Base-by-base conservation (phyloP, 1,140 invertebrate species). In the Rhagoletis pomonella region DNA sequence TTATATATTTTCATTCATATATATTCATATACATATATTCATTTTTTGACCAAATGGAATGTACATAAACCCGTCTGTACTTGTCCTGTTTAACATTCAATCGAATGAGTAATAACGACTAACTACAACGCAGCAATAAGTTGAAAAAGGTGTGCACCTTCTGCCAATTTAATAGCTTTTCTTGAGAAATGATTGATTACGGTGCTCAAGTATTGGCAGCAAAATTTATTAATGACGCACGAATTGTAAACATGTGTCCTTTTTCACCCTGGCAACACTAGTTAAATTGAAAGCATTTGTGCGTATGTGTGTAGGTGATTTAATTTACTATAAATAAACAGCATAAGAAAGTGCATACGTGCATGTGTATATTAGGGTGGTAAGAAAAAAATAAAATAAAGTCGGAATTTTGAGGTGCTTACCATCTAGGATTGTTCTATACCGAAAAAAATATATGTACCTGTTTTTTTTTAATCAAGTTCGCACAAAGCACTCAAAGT, bases 211-310 rank as follows among this genome's bases (percentile, higher is more conserved):
- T 85, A 85, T 62, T 62, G 84, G 29, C 84, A 62, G 39, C 58
- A 19, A 44, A 60, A 85, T 85, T 59, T 85, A 85, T 85, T 85
- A 85, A 85, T 85, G 84, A 62, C 14, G 50, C 19, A 60, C 44
- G 58, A 62, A 85, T 55, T 58, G 73, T 81, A 55, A 81, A 81
- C 73, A 81, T 81, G n/a, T 81, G 73, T 81, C 73, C 73, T 17
- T n/a, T 81, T 81, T 55, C 69, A 5, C 10, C 44, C 17, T 12
- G 12, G 3, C 0, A 39, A 17, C 10, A 17, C 14, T 5, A 17
- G 5, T 3, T 47, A 44, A 73, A 67, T 67, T 67, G 29, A 12
- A 9, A 39, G 29, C 19, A 39, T 10, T 64, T 64, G n/a, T 19
- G 29, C 17, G 62, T 9, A 12, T 14, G 42, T 67, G 39, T 67